Conservation (phyloP, 2,888 invertebrate genomes). For the Luperina testacea region DNA sequence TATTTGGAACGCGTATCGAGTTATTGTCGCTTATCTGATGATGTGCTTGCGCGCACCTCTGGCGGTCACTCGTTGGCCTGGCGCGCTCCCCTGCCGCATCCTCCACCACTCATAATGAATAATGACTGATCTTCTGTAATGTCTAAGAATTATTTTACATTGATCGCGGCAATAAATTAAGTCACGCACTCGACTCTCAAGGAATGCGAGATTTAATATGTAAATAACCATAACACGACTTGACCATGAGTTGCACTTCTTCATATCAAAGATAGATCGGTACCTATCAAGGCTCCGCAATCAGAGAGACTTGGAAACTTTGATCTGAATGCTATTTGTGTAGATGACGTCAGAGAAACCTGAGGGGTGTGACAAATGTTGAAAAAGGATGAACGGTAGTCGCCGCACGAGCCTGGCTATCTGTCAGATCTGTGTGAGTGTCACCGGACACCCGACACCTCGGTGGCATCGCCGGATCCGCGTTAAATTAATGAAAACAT, state of each 20-base stretch:
- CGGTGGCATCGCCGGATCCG: constrained; percentile 83
- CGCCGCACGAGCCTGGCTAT: constrained; percentile 80
- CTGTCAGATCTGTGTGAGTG: constrained; percentile 78
- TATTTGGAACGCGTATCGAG: constrained; percentile 87
- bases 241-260: constrained; percentile 79
- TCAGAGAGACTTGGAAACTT: constrained; percentile 29
- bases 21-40: constrained; percentile 89
- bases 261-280: constrained; percentile 67
- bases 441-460: constrained; percentile 85
- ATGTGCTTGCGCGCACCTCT: constrained; percentile 72
- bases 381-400: constrained; percentile 78
- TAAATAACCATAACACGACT: constrained; percentile 77
- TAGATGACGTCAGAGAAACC: constrained; percentile 64
- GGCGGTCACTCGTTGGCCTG: constrained; percentile 44
- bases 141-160: constrained; percentile 83
- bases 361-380: constrained; percentile 63
- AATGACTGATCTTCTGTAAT: constrained; percentile 82
- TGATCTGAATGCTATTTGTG: constrained; percentile 42
- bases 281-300: constrained; percentile 60
- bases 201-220: constrained; percentile 83
- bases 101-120: constrained; percentile 72
- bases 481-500: constrained; percentile 90
- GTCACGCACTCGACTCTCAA: constrained; percentile 83
- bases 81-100: constrained; percentile 46
- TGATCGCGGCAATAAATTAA: constrained; percentile 86